Conservation (phyloP, 1,140 invertebrate species). For the Sarcophaga bullata region DNA sequence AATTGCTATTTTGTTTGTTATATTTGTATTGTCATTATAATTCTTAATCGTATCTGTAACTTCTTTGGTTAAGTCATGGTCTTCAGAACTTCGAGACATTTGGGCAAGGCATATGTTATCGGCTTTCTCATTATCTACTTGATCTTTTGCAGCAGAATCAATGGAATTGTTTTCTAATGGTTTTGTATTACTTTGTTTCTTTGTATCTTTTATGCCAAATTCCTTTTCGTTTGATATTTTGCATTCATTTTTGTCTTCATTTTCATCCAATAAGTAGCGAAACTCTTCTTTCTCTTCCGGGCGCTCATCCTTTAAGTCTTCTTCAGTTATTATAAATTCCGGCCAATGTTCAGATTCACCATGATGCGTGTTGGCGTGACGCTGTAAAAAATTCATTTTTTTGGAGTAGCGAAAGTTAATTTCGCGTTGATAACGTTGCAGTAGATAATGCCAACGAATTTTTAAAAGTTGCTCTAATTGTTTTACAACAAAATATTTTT, state of each 20-base stretch:
- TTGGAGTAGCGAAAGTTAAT: not conserved
- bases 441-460: conserved; percentile 42
- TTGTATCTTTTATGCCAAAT: too few relatives aligned
- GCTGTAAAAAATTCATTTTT: not conserved
- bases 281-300: conserved; percentile 38
- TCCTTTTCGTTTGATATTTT: not conserved
- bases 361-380: conserved; percentile 27
- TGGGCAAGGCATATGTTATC: too few relatives aligned
- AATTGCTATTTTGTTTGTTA: too few relatives aligned
- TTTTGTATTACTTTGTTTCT: not conserved
- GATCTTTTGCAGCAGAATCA: too few relatives aligned
- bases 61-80: too few relatives aligned
- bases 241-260: not conserved
- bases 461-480: conserved; percentile 25
- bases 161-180: not conserved
- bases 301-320: conserved; percentile 33
- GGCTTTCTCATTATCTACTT: not conserved
- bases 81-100: too few relatives aligned
- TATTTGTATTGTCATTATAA: too few relatives aligned
- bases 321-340: conserved; percentile 42
- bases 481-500: not conserved
- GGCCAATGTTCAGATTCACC: conserved; percentile 26
- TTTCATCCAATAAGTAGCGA: conserved; percentile 43
- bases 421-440: conserved; percentile 35
- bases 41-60: too few relatives aligned